Evolutionary conservation across 2,797 vertebrate genomes (phyloP), one percentile per base, ranked within the genome.

Genomic region (Pangasius mekongensis): DNA sequence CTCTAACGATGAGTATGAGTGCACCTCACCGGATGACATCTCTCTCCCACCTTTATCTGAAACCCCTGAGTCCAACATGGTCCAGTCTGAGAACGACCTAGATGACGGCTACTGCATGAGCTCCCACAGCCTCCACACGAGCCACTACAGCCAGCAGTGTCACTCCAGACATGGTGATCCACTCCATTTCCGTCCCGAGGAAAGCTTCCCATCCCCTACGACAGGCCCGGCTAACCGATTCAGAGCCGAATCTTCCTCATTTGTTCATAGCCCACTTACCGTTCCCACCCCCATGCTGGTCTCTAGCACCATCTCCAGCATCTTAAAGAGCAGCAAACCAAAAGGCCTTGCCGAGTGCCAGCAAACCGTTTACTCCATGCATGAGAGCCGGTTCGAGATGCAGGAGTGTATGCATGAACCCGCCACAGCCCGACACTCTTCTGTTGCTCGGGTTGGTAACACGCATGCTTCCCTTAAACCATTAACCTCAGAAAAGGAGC

Each of bases 21-120:
- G 97, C 91, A 94, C 94, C 33, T 98, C 97, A 58, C 97, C 98
- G 24, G 97, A 98, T 27, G 97, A 99, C 93, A 97, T 98, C 89
- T 99, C 98, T 82, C 95, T 98, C 90, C 97, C 98, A 52, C 97
- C 97, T 0, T 96, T 98, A 93, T 97, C 97, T 1, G 97, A 96
- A 90, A 99, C 97, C 5, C 98, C 98, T 0, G 97, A 98, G 93
- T 98, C 97, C 88, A 95, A 94, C 83, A 91, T 96, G 27, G 89
- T 96, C 27, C 96, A 95, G 8, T 98, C 96, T 24, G 97, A 97
- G 94, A 94, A 96, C 86, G 97, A 99, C 81, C 62, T 96, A 7
- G 97, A 98, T 85, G 97, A 98, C 30, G 83, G 86, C 2, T 80
- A 91, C 86, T 96, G 95, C 43, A 93, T 94, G 89, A 96, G 96